Evolutionary conservation across 2,888 invertebrate genomes (phyloP), one percentile per base, ranked within the genome.

Genomic region (Hydropsyche betteni): DNA sequence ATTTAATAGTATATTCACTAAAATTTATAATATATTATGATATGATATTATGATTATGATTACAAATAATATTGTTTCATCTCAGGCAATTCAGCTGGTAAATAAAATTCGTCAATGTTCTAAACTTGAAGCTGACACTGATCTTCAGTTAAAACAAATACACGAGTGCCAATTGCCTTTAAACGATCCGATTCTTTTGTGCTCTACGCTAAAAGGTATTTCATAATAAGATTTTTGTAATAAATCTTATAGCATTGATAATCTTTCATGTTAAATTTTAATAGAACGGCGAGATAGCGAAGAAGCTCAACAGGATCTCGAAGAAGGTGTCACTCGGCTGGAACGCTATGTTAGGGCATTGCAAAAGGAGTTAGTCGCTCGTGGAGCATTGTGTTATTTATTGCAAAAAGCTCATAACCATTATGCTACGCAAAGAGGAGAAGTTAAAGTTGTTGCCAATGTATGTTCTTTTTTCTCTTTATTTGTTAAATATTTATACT

Each of bases 381-480:
- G 97, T 78, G 92, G 91, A 80, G 89, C 92, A 2, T 87, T 98
- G 69, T 86, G 97, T 73, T 92, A 93, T 5, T 85, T 94, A 51
- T 85, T 98, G 69, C 91, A 93, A 74, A 92, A 94, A 64, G 94
- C 96, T 4, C 93, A 94, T 81, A 91, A 92, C 78, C 97, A 95
- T 85, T 95, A 97, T 83, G 93, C 94, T 55, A 94, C 93, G 16
- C 98, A 98, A 83, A 89, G 94, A 77, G 94, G 94, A 5, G 98
- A 99, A 87, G 98, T 98, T 12, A 97, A 96, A 88, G 93, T 98
- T 78, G 98, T 98, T 36, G 94, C 95, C 76, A 96, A 95, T 89
- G 98, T 97, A 86, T 55, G 34, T 74, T 75, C 73, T 0, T 14
- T 7, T 10, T 10, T 0, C n/a, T 0, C n/a, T 36, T 78, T 7